Evolutionary conservation across 1,140 invertebrate genomes (phyloP), one percentile per base, ranked within the genome.

Genomic region (Eumeta japonica): DNA sequence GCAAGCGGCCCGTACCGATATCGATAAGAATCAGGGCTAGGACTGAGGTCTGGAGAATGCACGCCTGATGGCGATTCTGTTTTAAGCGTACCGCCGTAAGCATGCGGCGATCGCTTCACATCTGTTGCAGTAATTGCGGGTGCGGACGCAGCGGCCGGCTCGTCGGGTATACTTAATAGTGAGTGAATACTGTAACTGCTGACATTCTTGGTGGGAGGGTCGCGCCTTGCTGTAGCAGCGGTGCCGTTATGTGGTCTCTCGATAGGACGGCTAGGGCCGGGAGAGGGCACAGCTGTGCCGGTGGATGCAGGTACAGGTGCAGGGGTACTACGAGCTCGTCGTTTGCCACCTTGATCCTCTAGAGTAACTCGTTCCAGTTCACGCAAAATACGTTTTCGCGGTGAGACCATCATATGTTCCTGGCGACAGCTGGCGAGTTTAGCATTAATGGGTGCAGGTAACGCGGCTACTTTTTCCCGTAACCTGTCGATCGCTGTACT

Each of bases 131-230:
- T n/a, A n/a, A n/a, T n/a, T n/a, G n/a, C n/a, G n/a, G n/a, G n/a
- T 63, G 63, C 41, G 58, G 60, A 28, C 29, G 7, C 18, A 58
- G 52, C 34, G 60, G 39, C 18, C 58, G 48, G 28, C 51, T 73
- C 70, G 44, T 76, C 73, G 1, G 67, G 58, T 58, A 68, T 71
- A 27, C 84, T 84, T 38, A 89, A 66, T 51, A 89, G 72, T 43
- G 86, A 88, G 44, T 85, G 86, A 63, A 89, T 89, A 71, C 86
- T 89, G 65, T 87, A 87, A 45, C 83, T 87, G 54, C 84, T 84
- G 28, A 81, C 59, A 46, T 81, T 76, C 50, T 81, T 81, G 18
- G 75, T 46, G 2, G 52, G 52, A 29, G 53, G 47, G 20, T 51
- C 14, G 35, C 35, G 55, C 62, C 47, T 55, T 58, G 18, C 53